Base-by-base conservation (phyloP, 2,888 invertebrate species). In the Hesperia comma region DNA sequence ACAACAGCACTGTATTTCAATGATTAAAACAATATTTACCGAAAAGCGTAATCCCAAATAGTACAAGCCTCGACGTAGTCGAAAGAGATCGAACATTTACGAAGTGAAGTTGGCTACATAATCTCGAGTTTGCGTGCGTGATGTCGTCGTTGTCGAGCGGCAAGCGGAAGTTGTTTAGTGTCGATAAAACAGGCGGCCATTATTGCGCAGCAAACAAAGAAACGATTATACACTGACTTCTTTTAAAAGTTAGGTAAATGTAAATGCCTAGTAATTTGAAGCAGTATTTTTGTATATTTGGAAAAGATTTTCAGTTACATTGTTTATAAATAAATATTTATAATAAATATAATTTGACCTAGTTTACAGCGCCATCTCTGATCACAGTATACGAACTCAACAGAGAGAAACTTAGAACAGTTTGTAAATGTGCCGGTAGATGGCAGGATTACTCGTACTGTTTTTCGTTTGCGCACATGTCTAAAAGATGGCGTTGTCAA, bases 21-120 rank as follows among this genome's bases (percentile, higher is more conserved):
- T 72, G 72, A 81, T 71, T 77, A 85, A 83, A 89, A 87, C 76
- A 86, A 86, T 87, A 90, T 81, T 91, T 92, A 92, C 92, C 92
- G 88, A 91, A 88, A 88, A 88, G 85, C 80, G 86, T 83, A 82
- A 85, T 90, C 86, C 87, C 74, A 71, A 89, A 86, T 86, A 81
- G 85, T 85, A 84, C 89, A 90, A 89, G 88, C 88, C 90, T 90
- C 89, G 83, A 88, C 87, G 90, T 86, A 87, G 85, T 84, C 86
- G 79, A 84, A 90, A 87, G 79, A 90, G 87, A 93, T 92, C 92
- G 92, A 92, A 89, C 90, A 89, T 91, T 84, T 88, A 88, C 79
- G 74, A 79, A 85, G 83, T 90, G 92, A 92, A 92, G 92, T 88
- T 88, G 76, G 90, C 77, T 72, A 70, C 82, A 82, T 69, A 75